Evolutionary conservation across 1,140 invertebrate species (phyloP).

Genomic region (Belonocnema kinseyi): DNA sequence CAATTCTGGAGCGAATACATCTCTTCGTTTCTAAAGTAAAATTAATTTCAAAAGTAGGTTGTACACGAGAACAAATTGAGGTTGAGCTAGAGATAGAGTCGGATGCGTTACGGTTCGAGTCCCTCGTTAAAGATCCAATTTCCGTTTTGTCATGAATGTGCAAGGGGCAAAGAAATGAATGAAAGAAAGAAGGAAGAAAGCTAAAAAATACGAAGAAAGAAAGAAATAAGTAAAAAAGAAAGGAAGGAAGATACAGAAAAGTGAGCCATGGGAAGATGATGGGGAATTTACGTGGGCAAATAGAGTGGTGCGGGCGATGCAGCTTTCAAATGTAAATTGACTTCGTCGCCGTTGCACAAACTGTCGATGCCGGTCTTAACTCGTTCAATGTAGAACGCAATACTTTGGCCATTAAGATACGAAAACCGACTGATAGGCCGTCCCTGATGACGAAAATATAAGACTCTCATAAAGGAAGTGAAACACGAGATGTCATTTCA

Average conservation of each 20-base stretch:
- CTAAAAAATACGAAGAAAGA: not conserved
- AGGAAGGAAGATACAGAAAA: not conserved
- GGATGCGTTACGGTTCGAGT: not conserved
- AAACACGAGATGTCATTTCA: too few relatives aligned
- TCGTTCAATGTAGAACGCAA: too few relatives aligned
- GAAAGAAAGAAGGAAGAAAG: not conserved
- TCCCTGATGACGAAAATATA: too few relatives aligned
- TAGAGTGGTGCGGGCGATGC: too few relatives aligned
- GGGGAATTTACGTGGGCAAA: too few relatives aligned
- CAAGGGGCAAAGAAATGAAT: not conserved
- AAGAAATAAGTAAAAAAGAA: not conserved
- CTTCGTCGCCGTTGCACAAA: too few relatives aligned
- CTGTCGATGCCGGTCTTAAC: too few relatives aligned
- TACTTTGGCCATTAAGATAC: too few relatives aligned
- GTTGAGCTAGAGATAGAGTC: not conserved
- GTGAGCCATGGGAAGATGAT: not conserved
- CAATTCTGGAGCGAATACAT: not conserved
- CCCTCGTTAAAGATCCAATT: not conserved
- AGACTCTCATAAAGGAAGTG: too few relatives aligned
- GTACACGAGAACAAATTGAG: slow-evolving; percentile 5
- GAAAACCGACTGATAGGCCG: too few relatives aligned
- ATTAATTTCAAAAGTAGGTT: not conserved
- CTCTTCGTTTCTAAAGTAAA: not conserved
- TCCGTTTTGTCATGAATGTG: not conserved
- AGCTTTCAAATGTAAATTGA: too few relatives aligned